A percentile compares a stretch with the other conserved stretches of the same genome.
phyloP scores from a whole-genome alignment of 2,113 vertebrate species.

The Condylura cristata region DNA sequence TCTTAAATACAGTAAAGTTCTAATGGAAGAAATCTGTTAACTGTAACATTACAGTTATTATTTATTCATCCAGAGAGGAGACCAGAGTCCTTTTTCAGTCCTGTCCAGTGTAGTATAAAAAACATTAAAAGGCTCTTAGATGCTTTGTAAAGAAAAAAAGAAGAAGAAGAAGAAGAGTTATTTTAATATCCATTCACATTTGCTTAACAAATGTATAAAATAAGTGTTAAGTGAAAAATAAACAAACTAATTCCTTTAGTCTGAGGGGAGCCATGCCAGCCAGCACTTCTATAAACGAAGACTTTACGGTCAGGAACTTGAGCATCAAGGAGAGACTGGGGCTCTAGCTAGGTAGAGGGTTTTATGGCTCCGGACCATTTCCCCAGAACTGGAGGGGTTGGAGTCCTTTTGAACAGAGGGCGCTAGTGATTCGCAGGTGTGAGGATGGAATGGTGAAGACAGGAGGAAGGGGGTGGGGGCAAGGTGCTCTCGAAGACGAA shows the following conservation, averaged over 20 bases:
- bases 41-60: neutral
- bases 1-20: neutral
- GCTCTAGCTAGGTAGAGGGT: neutral
- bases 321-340: neutral
- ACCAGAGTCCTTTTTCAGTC: neutral
- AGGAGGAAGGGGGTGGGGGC: accelerated
- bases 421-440: no score
- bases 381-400: neutral
- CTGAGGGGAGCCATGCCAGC: neutral
- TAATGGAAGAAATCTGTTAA: neutral
- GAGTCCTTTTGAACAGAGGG: neutral
- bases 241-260: neutral
- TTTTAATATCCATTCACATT: neutral
- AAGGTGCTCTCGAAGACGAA: neutral
- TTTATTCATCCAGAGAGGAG: neutral
- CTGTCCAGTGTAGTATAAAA: no score
- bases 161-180: no score
- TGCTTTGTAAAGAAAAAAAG: neutral
- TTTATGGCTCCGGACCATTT: neutral
- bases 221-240: neutral
- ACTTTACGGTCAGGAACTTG: neutral
- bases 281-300: neutral
- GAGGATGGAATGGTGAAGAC: neutral
- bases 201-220: neutral
- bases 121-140: neutral